Evolutionary conservation across 2,113 vertebrate species (phyloP).

Genomic region (Myrmecophaga tridactyla): DNA sequence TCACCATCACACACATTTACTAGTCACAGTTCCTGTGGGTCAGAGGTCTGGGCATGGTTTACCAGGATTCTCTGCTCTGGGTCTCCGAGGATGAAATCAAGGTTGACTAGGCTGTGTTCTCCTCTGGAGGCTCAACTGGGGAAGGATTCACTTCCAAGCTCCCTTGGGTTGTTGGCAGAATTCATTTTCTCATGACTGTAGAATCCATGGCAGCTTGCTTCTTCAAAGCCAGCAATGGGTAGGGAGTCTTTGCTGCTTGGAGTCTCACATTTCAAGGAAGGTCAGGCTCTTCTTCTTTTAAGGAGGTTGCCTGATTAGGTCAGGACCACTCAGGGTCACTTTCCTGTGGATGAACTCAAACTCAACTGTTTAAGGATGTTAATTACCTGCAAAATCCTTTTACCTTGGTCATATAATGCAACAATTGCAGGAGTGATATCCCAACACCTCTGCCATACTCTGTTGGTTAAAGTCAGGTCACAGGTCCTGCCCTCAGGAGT

Average conservation of each 20-base stretch:
- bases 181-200: background rate
- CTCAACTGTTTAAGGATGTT: background rate
- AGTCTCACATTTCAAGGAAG: background rate
- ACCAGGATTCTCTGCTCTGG: background rate
- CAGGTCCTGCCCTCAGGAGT: too few relatives aligned
- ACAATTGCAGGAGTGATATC: accelerated
- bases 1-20: too few relatives aligned
- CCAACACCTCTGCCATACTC: background rate
- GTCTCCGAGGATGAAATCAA: background rate
- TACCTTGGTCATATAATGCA: background rate
- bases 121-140: background rate
- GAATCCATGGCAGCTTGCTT: background rate
- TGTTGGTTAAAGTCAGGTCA: background rate
- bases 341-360: background rate
- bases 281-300: background rate
- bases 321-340: background rate
- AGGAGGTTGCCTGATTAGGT: background rate
- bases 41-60: accelerated
- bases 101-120: background rate
- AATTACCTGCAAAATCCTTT: background rate
- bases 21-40: background rate
- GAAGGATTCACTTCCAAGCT: background rate
- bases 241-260: background rate
- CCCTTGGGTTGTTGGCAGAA: background rate
- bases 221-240: background rate